These are phyloP conservation scores for Fregata magnificens DNA, from an alignment of 2,113 vertebrate genomes.

Conservation along the genomic window DNA sequence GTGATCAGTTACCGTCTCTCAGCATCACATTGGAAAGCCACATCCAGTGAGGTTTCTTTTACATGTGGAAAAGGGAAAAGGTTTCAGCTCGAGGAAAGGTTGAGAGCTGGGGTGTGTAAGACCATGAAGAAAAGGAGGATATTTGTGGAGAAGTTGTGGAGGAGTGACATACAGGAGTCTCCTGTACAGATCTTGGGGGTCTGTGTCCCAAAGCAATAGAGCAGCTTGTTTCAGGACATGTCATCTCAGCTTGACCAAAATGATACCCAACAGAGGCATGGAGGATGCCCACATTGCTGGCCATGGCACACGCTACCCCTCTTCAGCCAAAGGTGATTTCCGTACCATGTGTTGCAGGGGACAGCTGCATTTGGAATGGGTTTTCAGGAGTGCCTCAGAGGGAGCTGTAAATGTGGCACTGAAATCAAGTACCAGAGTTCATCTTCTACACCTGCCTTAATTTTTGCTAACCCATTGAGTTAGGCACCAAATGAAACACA, in stretches of 20 bases:
- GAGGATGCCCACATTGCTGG: background rate
- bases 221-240: background rate
- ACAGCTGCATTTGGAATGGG: background rate
- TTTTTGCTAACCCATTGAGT: background rate
- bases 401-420: background rate
- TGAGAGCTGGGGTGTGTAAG: background rate
- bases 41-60: background rate
- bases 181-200: background rate
- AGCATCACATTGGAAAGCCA: background rate
- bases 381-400: background rate
- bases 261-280: background rate
- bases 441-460: slow-evolving; percentile 9
- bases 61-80: background rate
- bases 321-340: background rate
- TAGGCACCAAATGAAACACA: background rate
- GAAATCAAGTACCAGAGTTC: background rate
- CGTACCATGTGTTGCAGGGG: fast-evolving
- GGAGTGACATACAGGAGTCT: background rate
- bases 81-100: background rate
- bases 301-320: fast-evolving
- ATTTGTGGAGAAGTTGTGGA: background rate
- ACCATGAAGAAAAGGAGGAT: background rate
- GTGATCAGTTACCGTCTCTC: background rate
- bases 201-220: background rate
- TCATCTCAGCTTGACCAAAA: background rate